Evolutionary conservation across 1,140 invertebrate species (phyloP).

Genomic region (Mycetomoellerius zeteki): DNA sequence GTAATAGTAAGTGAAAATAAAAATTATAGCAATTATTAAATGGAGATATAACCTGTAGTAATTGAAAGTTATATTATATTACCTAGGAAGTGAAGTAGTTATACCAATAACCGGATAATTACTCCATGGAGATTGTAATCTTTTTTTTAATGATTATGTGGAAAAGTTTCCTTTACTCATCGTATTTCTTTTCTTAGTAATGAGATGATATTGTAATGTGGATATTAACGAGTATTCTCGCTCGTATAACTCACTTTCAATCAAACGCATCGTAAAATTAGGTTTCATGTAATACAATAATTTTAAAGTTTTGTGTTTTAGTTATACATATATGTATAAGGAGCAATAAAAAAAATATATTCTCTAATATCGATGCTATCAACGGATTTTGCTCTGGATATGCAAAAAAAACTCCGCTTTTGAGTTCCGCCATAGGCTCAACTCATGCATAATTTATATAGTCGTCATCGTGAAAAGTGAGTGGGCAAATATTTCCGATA

Average conservation of each 20-base stretch:
- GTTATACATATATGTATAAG: neutral
- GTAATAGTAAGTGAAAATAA: neutral
- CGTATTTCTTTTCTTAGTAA: neutral
- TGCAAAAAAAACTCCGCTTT: neutral
- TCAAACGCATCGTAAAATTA: neutral
- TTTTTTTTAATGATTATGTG: slow-evolving; percentile 15
- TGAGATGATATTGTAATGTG: slow-evolving; percentile 25
- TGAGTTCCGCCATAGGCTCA: neutral
- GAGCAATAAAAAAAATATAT: neutral
- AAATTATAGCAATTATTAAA: slow-evolving; percentile 1
- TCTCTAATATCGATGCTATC: neutral
- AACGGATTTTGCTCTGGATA: neutral
- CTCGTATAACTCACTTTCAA: neutral
- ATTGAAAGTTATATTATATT: slow-evolving; percentile 12
- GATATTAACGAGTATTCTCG: slow-evolving; percentile 11
- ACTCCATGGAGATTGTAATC: slow-evolving; percentile 1
- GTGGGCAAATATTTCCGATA: slow-evolving; percentile 5
- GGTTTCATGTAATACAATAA: neutral
- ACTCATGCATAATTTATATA: slow-evolving; percentile 22
- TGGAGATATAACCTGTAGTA: neutral
- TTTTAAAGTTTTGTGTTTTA: neutral
- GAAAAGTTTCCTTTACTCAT: neutral
- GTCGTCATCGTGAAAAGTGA: slow-evolving; percentile 7
- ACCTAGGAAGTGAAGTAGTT: slow-evolving; percentile 6
- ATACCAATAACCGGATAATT: slow-evolving; percentile 5